Conservation (phyloP, 2,797 vertebrate species). For the Limosa lapponica region DNA sequence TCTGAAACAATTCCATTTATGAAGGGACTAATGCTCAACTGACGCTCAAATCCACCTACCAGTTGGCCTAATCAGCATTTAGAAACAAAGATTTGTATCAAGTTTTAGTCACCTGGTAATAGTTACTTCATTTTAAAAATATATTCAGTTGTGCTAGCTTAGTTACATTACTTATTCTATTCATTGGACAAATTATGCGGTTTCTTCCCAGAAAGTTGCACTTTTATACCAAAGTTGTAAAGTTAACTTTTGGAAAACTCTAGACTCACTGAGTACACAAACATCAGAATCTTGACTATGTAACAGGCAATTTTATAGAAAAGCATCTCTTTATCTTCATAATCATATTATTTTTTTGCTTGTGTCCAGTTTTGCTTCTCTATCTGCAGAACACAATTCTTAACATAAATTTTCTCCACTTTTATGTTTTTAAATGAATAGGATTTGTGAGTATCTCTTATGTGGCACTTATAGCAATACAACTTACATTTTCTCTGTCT, state of each 20-base stretch:
- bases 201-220: not conserved
- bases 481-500: not conserved
- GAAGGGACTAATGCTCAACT: not conserved
- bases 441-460: not conserved
- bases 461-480: accelerated
- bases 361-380: not conserved
- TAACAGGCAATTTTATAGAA: not conserved
- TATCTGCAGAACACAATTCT: not conserved
- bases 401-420: not conserved
- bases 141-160: not conserved
- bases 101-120: not conserved
- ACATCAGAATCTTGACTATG: not conserved
- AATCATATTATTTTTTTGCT: not conserved
- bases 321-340: not conserved
- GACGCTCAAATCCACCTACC: accelerated
- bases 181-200: not conserved
- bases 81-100: not conserved
- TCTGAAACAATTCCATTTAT: not conserved
- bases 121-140: accelerated
- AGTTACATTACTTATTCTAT: not conserved
- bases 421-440: not conserved
- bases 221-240: not conserved
- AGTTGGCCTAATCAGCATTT: not conserved
- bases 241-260: not conserved
- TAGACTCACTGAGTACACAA: not conserved